These are phyloP conservation scores for Ciconia maguari DNA, from an alignment of 2,113 vertebrate species.

Conservation along the genomic window DNA sequence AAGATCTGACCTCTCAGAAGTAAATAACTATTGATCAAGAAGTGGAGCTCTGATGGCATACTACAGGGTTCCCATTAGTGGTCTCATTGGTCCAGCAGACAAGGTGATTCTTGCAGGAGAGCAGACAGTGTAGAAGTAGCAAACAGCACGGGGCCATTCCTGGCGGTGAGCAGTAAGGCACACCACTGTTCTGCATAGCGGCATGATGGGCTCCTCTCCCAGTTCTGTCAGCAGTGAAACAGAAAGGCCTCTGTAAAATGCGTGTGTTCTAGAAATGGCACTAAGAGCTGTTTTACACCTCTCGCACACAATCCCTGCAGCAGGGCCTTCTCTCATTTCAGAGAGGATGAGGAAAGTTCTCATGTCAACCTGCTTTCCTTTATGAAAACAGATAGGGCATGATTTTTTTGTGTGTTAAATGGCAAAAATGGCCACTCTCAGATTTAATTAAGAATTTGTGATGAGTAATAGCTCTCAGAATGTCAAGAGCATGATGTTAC, in stretches of 20 bases:
- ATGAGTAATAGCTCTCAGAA: background rate
- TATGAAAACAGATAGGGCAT: background rate
- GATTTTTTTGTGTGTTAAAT: background rate
- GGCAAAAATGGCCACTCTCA: background rate
- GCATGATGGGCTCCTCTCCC: background rate
- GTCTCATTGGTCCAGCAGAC: slow-evolving; percentile 68
- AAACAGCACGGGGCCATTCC: background rate
- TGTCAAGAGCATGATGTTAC: background rate
- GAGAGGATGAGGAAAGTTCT: background rate
- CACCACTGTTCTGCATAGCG: background rate
- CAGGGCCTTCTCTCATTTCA: background rate
- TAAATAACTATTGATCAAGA: slow-evolving; percentile 86
- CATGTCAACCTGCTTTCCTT: background rate
- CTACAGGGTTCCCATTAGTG: slow-evolving; percentile 74
- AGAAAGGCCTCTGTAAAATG: background rate
- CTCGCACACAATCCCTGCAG: background rate
- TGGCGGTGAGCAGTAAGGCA: background rate
- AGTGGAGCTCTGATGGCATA: slow-evolving; percentile 67
- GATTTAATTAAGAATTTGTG: background rate
- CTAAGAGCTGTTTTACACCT: background rate
- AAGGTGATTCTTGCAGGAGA: slow-evolving; percentile 60
- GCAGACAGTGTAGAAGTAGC: background rate
- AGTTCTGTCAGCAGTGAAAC: background rate
- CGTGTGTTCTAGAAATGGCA: background rate
- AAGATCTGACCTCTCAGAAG: slow-evolving; percentile 77